Percentiles rank a stretch among this genome's conserved stretches.
phyloP scores from a whole-genome alignment of 2,113 vertebrate genomes.

The Fulmarus glacialis region DNA sequence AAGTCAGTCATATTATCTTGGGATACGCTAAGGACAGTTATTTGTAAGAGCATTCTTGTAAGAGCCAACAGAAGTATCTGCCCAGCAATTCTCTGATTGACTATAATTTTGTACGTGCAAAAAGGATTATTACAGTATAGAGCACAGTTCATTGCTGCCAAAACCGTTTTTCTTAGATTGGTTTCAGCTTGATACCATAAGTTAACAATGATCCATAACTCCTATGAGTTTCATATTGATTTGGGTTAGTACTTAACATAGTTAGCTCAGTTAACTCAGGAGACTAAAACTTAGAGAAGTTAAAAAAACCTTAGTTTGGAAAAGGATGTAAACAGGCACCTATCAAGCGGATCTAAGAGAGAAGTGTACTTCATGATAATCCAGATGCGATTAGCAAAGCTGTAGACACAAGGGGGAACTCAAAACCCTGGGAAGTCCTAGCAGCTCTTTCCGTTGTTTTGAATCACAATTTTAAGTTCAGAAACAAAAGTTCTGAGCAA shows the following conservation, averaged over 20 bases:
- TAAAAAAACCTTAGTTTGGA: neutral
- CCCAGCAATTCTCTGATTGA: neutral
- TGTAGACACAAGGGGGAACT: neutral
- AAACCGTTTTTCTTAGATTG: neutral
- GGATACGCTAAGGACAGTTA: neutral
- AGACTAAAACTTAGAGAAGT: neutral
- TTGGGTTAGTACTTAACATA: neutral
- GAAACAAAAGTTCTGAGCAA: neutral
- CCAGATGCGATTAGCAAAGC: neutral
- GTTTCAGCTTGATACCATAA: neutral
- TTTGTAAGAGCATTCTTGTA: neutral
- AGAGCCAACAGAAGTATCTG: neutral
- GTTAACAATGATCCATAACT: neutral
- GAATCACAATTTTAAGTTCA: neutral
- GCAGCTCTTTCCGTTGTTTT: neutral
- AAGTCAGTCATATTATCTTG: neutral
- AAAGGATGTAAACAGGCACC: neutral
- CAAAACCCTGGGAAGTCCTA: neutral
- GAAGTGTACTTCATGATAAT: neutral
- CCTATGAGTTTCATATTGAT: neutral
- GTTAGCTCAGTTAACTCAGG: neutral
- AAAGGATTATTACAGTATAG: neutral
- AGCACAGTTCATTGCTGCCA: neutral
- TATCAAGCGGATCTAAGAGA: neutral
- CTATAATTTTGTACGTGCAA: neutral